phyloP scores from a whole-genome alignment of 2,888 invertebrate genomes.

The Drosophila mimica region DNA sequence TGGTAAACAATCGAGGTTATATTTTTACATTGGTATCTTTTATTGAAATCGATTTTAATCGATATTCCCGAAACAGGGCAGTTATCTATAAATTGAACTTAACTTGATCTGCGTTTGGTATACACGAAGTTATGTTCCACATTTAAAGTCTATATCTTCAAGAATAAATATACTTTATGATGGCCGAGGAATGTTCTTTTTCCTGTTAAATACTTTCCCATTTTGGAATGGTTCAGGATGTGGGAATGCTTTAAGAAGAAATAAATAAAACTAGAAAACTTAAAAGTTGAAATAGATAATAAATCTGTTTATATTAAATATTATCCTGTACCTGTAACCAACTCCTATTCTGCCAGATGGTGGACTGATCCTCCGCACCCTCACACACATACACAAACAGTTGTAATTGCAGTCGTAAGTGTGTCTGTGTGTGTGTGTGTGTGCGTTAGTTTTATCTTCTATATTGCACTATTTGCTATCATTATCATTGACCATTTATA shows the following conservation, averaged over 20 bases:
- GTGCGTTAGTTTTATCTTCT: slow-evolving; percentile 7
- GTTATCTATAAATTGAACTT: background rate
- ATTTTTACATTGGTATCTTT: background rate
- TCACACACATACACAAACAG: background rate
- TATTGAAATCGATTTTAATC: background rate
- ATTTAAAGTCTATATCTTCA: background rate
- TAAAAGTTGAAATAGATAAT: background rate
- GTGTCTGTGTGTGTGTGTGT: background rate
- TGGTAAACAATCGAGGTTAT: background rate
- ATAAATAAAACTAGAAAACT: background rate
- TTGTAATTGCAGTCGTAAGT: slow-evolving; percentile 6
- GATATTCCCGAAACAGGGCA: background rate
- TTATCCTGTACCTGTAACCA: background rate
- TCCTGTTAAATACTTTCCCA: background rate
- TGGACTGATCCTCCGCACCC: background rate
- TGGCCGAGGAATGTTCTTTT: background rate
- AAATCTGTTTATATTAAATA: background rate
- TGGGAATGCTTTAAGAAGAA: background rate
- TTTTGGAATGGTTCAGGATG: background rate
- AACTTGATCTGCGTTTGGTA: background rate
- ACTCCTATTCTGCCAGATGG: slow-evolving; percentile 27
- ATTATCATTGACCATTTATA: slow-evolving; percentile 41
- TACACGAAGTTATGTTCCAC: background rate
- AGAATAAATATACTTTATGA: background rate
- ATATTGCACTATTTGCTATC: slow-evolving; percentile 39